Evolutionary conservation across 2,797 vertebrate genomes (phyloP), one percentile per base, ranked within the genome.

Genomic region (Limnodromus scolopaceus): DNA sequence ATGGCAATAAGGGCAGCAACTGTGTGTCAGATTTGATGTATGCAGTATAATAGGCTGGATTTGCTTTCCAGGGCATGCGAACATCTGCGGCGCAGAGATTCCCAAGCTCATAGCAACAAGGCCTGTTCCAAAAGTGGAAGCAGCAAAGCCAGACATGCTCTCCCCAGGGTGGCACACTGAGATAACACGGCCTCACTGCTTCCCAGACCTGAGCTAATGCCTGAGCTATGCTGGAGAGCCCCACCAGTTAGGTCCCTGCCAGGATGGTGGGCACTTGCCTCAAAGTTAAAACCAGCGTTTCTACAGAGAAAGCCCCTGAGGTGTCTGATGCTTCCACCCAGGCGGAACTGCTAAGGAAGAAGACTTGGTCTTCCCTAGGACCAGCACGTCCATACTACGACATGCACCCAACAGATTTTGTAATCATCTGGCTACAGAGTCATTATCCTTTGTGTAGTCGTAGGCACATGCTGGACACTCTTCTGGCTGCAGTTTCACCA

Each of bases 51-150:
- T 58, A 60, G 57, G 38, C 87, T 55, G 36, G 89, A 86, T 95
- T 84, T 95, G 57, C 39, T 92, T 90, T 79, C 90, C 87, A 55
- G 91, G 87, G 46, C 28, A 66, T 55, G 81, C 7, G 5, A 94
- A 96, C 94, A 97, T 97, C 96, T 97, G 96, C 89, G 92, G 66
- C 71, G 92, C 96, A 97, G 94, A 96, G 92, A 93, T 92, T 95
- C 88, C 45, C 75, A 80, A 92, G 60, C 70, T 89, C 43, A 2
- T 86, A 94, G 77, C 36, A 84, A 70, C 58, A 24, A 76, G 76
- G 39, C 43, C 36, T 24, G 17, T 74, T 93, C 91, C 90, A 93
- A 91, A 92, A 79, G 74, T 91, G 46, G 55, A 97, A 89, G 75
- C 86, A 77, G 69, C 63, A 91, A 92, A 95, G 74, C 70, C 96